Evolutionary conservation across 1,140 invertebrate species (phyloP), one percentile per base, ranked within the genome.

Genomic region (Matsumurasca onukii): DNA sequence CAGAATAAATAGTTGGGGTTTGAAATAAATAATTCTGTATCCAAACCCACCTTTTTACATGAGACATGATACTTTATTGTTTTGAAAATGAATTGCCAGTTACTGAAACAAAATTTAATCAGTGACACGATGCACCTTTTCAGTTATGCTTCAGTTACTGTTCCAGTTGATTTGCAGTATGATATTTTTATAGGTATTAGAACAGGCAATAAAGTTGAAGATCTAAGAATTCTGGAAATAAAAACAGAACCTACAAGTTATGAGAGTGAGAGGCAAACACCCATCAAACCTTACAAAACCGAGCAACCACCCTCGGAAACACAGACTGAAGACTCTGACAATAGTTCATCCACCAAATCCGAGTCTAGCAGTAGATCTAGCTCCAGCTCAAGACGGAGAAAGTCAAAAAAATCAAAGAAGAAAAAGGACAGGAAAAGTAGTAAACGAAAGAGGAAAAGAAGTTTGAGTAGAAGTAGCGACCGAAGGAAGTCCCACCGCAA

Each of bases 351-450:
- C 15, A 59, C 27, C 52, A 52, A 49, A 27, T 68, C 66, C 17
- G 31, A 48, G 29, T 55, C 66, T 34, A 27, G 49, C 17, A 52
- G 52, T 24, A 59, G 66, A 13, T 66, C 64, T 25, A 68, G 55
- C 29, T 52, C 31, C 12, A 49, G 65, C 30, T 68, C 66, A 1
- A 61, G 31, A 27, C 29, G 30, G 25, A 31, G 34, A 39, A 68
- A 57, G 12, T 25, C 12, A 31, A 57, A 66, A 57, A 66, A 48
- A 30, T 51, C 63, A 15, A 66, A 61, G 48, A 48, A 52, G 49
- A 70, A 63, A 49, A 63, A 52, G 55, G 52, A 63, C 25, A 51
- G 57, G 63, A 70, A 64, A 59, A 63, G 61, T 48, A 70, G 69
- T 34, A 64, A 66, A 22, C 1, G 59, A 52, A 59, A 66, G 48